Base-by-base conservation (phyloP, 2,113 vertebrate genomes). In the Seriola dumerili region DNA sequence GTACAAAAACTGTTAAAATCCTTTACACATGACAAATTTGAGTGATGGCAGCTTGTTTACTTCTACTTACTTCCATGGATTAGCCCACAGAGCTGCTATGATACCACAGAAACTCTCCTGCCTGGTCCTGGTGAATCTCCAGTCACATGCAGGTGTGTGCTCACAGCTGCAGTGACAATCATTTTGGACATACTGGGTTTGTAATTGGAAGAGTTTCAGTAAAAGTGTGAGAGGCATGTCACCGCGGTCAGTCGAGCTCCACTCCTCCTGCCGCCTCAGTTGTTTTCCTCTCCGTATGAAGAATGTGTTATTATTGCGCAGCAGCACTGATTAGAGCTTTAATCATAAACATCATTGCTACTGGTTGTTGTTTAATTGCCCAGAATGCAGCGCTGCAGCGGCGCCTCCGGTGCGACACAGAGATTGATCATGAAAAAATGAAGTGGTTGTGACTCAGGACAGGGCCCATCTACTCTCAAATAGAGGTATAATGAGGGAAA, bases 401-500 rank as follows among this genome's bases (percentile, higher is more conserved):
- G 57, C 48, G 52, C 66, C 65, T 74, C 40, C 38, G 54, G 72
- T 66, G 74, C 68, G 64, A 68, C 1, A 16, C 55, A 38, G 48
- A 69, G 66, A 88, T 70, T 74, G 40, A 90, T 88, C 72, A 38
- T 34, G 32, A 71, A 66, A 78, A 85, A 83, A 89, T 78, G n/a
- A 87, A 86, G 69, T 36, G 78, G 69, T 83, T 83, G 66, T 69
- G 59, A 73, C 72, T 78, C 70, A 58, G 72, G 70, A 57, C 84
- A 57, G 67, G 50, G 76, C 48, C 74, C 72, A 62, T 84, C 72
- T 72, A 19, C 79, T 81, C 34, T 78, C 61, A 76, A 69, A 88
- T 68, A 67, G 74, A 88, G 48, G 63, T 34, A 21, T 90, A 92
- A 88, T 86, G 78, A 91, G 83, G 29, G 54, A 73, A 74, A 68